Conservation (phyloP, 2,113 vertebrate species). For the Semicossyphus pulcher region DNA sequence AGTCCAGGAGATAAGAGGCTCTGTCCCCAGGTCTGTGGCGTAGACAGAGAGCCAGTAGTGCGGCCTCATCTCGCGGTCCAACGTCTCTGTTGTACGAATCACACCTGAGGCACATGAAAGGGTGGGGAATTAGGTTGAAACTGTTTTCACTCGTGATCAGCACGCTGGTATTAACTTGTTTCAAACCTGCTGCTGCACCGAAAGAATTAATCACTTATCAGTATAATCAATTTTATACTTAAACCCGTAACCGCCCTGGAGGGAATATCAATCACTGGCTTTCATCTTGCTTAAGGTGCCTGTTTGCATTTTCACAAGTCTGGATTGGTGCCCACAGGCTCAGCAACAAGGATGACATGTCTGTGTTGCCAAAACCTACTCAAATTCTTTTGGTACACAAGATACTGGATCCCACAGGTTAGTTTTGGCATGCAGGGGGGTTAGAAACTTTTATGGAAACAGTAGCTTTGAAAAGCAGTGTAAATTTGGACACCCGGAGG, state of each 20-base stretch:
- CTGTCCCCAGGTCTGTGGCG: constrained; percentile 89
- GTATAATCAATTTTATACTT: not conserved
- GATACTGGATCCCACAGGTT: not conserved
- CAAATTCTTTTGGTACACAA: not conserved
- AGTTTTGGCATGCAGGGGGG: too few relatives aligned
- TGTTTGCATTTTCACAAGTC: constrained; percentile 1
- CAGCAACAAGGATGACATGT: not conserved
- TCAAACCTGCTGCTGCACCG: constrained; percentile 7
- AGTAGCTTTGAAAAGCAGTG: constrained; percentile 4
- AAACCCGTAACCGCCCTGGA: not conserved
- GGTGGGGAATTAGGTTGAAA: not conserved
- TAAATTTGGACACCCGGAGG: constrained; percentile 9
- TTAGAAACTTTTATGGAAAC: constrained; percentile 2
- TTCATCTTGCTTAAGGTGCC: not conserved
- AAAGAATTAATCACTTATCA: constrained; percentile 7
- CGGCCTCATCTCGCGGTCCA: constrained; percentile 88
- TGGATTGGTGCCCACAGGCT: constrained; percentile 1
- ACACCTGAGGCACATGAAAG: constrained; percentile 82
- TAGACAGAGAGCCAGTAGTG: constrained; percentile 95
- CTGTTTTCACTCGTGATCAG: not conserved
- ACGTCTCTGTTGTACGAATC: constrained; percentile 83
- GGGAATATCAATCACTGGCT: constrained; percentile 12
- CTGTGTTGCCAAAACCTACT: constrained; percentile 20
- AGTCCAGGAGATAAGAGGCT: constrained; percentile 88
- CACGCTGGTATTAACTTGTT: constrained; percentile 8